Base-by-base conservation (phyloP, 2,113 vertebrate species). In the Euleptes europaea region DNA sequence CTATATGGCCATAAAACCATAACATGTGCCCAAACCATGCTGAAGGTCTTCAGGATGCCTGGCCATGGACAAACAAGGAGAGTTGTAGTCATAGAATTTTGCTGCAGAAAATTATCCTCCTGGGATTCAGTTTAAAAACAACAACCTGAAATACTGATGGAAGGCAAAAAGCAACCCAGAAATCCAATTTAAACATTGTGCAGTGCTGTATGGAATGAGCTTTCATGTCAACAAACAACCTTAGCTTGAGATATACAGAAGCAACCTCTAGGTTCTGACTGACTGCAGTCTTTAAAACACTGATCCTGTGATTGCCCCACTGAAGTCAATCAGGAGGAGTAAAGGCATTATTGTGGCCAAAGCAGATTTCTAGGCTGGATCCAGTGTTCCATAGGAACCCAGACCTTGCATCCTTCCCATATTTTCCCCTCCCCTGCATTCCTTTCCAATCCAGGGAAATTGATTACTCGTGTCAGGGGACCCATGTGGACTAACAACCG, bases 11-110 rank as follows among this genome's bases (percentile, higher is more conserved):
- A 90, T 5, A 78, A 90, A 92, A 88, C 14, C 15, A 91, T 89
- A 93, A 94, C 85, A 80, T 70, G 9, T 86, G 88, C 78, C 90
- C 90, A 70, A 57, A 67, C 65, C 44, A 38, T 31, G 54, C 31
- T 86, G 93, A 90, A 90, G 7, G 28, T 71, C 89, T 86, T 85
- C 92, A 65, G 84, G 78, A 80, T 91, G 86, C 86, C 83, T 63
- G 60, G 60, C 60, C 26, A 26, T 63, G 26, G 60, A 63, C 26
- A 63, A 28, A 63, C 19, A 92, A 84, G 86, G 86, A 81, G 92
- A 92, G 90, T 57, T 67, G 28, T 54, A 86, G 84, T 66, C 31
- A 44, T 13, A 65, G 51, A 1, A 14, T 82, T 93, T 90, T 90
- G 89, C 86, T 88, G 90, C 88, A 86, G 84, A 83, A 91, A 90